phyloP scores from a whole-genome alignment of 1,140 invertebrate genomes.

The Ruditapes philippinarum region DNA sequence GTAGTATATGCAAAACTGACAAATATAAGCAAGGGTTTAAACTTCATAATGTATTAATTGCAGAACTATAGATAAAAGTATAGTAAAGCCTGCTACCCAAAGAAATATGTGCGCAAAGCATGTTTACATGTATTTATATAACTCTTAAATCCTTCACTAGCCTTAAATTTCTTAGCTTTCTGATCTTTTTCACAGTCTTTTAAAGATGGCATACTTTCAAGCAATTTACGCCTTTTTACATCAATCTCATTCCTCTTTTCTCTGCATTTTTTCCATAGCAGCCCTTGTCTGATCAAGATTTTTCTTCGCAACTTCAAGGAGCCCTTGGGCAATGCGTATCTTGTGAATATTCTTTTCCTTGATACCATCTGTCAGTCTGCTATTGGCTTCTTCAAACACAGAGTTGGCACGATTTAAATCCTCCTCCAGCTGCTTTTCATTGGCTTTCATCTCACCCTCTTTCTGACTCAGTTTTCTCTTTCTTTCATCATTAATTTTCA shows the following conservation, averaged over 20 bases:
- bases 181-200: no score
- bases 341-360: constrained; percentile 5
- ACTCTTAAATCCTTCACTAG: no score
- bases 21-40: no score
- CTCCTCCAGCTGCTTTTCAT: constrained; percentile 7
- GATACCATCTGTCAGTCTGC: neutral
- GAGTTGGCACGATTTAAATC: neutral
- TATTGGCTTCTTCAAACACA: constrained; percentile 29
- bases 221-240: neutral
- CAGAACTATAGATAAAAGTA: no score
- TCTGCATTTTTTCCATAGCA: constrained; percentile 13
- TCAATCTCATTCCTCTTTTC: constrained; percentile 11
- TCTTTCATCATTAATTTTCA: neutral
- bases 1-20: no score
- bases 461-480: neutral
- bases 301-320: constrained; percentile 2
- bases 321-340: neutral
- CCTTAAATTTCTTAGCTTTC: no score
- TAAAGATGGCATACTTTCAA: no score
- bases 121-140: no score
- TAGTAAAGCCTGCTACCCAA: no score
- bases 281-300: neutral
- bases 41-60: no score
- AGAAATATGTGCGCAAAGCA: no score
- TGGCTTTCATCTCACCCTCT: neutral